Conservation (phyloP, 2,113 vertebrate species). For the Chaetorhynchus papuensis region DNA sequence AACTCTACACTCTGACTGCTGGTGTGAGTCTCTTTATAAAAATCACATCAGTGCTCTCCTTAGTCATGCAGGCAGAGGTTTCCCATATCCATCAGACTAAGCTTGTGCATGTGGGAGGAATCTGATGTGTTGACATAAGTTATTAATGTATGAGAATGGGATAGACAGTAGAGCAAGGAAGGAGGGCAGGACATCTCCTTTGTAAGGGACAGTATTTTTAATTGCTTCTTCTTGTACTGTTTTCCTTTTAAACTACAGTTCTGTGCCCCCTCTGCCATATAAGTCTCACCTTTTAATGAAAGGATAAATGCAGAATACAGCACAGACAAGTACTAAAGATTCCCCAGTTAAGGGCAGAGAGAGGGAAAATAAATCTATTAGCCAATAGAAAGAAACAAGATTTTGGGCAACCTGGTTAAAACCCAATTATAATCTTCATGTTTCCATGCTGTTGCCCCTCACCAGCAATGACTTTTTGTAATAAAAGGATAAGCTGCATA, state of each 20-base stretch:
- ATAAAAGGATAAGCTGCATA: background rate
- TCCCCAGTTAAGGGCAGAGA: background rate
- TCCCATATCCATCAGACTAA: background rate
- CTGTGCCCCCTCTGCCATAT: background rate
- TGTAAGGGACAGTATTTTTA: background rate
- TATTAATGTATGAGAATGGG: background rate
- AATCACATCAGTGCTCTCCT: background rate
- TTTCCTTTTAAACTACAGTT: background rate
- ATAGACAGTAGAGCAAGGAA: background rate
- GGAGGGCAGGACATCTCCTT: background rate
- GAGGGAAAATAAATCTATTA: background rate
- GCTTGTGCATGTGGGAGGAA: background rate
- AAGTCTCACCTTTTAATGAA: background rate
- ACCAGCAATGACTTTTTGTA: background rate
- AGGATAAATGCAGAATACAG: background rate
- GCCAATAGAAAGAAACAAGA: background rate
- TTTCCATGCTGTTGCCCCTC: background rate
- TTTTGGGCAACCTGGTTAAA: background rate
- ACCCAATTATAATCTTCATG: background rate
- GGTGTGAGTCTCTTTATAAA: background rate
- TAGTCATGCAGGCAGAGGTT: background rate
- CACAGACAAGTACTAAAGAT: background rate
- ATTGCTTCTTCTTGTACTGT: background rate
- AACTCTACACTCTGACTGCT: background rate
- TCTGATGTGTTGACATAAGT: background rate